Base-by-base conservation (phyloP, 2,113 vertebrate genomes). In the Parus major region DNA sequence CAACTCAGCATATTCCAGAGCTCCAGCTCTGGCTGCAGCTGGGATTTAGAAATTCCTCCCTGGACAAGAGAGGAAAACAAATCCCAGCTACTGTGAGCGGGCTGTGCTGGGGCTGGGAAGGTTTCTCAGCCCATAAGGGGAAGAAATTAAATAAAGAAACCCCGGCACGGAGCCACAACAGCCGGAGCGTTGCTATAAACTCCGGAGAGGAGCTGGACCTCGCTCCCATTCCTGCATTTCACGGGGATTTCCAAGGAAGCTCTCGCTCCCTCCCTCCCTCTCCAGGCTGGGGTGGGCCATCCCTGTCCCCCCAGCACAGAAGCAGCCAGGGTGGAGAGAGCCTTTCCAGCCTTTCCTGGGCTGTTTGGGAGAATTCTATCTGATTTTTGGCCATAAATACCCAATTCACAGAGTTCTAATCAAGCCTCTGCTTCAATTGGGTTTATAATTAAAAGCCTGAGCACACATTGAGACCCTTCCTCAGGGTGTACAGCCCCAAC, bases 61-160 rank as follows among this genome's bases (percentile, higher is more conserved):
- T 4, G 69, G 60, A 49, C 4, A 5, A 86, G 72, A 57, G 12
- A 52, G 80, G 71, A 90, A 79, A 94, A 92, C 33, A 86, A 64
- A 89, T 41, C 63, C 83, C 80, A 72, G 87, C 68, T 72, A 33
- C 77, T 7, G 63, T 8, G 59, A 60, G 27, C 0, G 0, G 36
- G 71, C 70, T 12, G 23, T 13, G 70, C 94, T 64, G 2, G 8
- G 60, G 53, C 71, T 69, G 35, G 19, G 46, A 42, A 55, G 68
- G 63, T 68, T 93, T 90, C 91, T 90, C 61, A 75, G 75, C 61
- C 94, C 91, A 82, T 92, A 94, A 95, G 80, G 91, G 91, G 93
- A 94, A 95, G 93, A 90, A 95, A 94, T 93, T 79, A 94, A 94
- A 81, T 78, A 82, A 89, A 95, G 81, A 59, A 94, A 75, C 1